Evolutionary conservation across 2,888 invertebrate genomes (phyloP).

Genomic region (Agelastica alni): DNA sequence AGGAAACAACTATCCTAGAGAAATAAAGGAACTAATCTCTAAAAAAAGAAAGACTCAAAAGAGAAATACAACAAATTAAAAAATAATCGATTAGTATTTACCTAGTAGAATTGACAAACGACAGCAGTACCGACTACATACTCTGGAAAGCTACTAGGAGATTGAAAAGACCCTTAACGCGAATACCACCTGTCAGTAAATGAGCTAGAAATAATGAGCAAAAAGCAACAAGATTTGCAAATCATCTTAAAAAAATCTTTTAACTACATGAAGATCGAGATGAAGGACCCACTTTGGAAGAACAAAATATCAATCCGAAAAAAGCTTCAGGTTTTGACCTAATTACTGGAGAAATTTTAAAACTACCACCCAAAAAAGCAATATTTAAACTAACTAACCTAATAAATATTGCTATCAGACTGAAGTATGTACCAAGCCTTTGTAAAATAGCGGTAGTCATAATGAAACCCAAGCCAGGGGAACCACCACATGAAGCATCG

Average conservation of each 20-base stretch:
- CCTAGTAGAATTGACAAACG: neutral
- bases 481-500: no score
- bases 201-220: no score
- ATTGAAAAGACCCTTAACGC: no score
- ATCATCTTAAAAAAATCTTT: neutral
- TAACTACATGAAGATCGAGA: neutral
- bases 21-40: neutral
- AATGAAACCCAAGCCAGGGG: neutral
- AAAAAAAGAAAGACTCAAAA: neutral
- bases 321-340: no score
- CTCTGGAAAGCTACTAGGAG: neutral
- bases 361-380: constrained; percentile 3
- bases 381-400: neutral
- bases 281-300: neutral
- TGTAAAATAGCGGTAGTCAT: neutral
- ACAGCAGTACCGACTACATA: neutral
- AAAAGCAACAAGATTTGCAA: no score
- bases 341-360: neutral
- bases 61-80: neutral
- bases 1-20: neutral
- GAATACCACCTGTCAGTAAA: no score
- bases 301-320: no score
- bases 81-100: neutral
- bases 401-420: constrained; percentile 8
- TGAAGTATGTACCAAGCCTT: constrained; percentile 5